Evolutionary conservation across 2,888 invertebrate genomes (phyloP).

Genomic region (Drosophila buzzatii): DNA sequence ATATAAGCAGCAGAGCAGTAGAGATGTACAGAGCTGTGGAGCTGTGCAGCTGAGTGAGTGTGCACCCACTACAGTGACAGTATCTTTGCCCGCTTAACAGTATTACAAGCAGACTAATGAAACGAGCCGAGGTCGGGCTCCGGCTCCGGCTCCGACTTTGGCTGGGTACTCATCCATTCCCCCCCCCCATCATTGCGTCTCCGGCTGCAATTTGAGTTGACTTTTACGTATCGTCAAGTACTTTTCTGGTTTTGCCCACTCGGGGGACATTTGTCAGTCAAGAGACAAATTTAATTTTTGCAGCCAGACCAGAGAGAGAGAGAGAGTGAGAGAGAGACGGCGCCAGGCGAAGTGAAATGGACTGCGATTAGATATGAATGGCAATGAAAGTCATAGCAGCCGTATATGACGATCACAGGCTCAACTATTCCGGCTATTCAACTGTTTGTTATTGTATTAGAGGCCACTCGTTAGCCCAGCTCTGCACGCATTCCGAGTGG

Average conservation of each 20-base stretch:
- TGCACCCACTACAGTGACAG: slow-evolving; percentile 76
- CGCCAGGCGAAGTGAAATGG: slow-evolving; percentile 27
- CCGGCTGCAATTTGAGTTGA: slow-evolving; percentile 80
- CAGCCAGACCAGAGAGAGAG: slow-evolving; percentile 5
- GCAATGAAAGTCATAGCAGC: slow-evolving; percentile 76
- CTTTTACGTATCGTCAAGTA: slow-evolving; percentile 83
- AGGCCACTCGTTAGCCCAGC: slow-evolving; percentile 36
- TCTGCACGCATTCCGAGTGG: too few species aligned
- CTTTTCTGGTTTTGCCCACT: slow-evolving; percentile 82
- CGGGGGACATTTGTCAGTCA: slow-evolving; percentile 84
- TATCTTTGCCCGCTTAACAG: slow-evolving; percentile 82
- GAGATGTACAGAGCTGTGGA: slow-evolving; percentile 11
- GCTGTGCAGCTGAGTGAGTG: slow-evolving; percentile 40
- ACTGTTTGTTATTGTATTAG: slow-evolving; percentile 45
- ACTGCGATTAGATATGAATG: slow-evolving; percentile 78
- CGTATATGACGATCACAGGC: slow-evolving; percentile 43
- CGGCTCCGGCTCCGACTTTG: neutral
- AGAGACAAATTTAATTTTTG: slow-evolving; percentile 83
- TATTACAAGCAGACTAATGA: slow-evolving; percentile 83
- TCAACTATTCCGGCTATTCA: slow-evolving; percentile 36
- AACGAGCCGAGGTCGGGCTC: slow-evolving; percentile 31
- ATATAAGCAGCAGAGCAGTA: slow-evolving; percentile 43
- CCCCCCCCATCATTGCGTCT: slow-evolving; percentile 1
- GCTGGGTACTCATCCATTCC: slow-evolving; percentile 11
- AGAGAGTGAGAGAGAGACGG: neutral